Conservation (phyloP, 2,888 invertebrate species). For the Venustoraphidia nigricollis region DNA sequence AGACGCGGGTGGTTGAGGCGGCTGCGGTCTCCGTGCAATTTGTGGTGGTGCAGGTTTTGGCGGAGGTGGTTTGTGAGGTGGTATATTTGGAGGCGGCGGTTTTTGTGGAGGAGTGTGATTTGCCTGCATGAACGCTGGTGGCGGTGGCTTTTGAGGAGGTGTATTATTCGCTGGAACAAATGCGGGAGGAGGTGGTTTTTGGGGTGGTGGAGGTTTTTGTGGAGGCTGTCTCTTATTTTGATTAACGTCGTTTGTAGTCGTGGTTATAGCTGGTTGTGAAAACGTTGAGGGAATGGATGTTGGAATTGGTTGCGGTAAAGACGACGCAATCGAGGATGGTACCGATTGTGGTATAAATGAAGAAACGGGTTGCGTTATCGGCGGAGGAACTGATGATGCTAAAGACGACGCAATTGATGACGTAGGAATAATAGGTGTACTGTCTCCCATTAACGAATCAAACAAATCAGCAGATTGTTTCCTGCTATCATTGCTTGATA, state of each 20-base stretch:
- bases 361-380: conserved; percentile 23
- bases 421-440: too few species aligned
- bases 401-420: conserved; percentile 6
- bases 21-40: conserved; percentile 13
- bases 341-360: conserved; percentile 25
- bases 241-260: conserved; percentile 7
- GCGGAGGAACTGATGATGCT: conserved; percentile 23
- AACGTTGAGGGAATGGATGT: conserved; percentile 32
- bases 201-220: conserved; percentile 20
- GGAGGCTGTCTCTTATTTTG: conserved; percentile 12
- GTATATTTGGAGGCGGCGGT: conserved; percentile 17
- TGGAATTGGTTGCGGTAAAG: conserved; percentile 28
- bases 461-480: not conserved
- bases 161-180: not conserved
- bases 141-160: conserved; percentile 2
- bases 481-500: not conserved
- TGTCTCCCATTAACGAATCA: too few species aligned
- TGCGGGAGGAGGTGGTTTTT: conserved; percentile 17
- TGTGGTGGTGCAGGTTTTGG: conserved; percentile 18
- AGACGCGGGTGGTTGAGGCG: conserved; percentile 27
- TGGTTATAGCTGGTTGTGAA: conserved; percentile 28
- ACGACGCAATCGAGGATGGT: conserved; percentile 20
- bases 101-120: conserved; percentile 6
- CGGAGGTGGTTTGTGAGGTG: conserved; percentile 21
- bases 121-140: conserved; percentile 5